Percentiles rank a stretch among this genome's conserved stretches.
Evolutionary conservation across 2,797 vertebrate genomes (phyloP).

Genomic region (Glossophaga mutica): DNA sequence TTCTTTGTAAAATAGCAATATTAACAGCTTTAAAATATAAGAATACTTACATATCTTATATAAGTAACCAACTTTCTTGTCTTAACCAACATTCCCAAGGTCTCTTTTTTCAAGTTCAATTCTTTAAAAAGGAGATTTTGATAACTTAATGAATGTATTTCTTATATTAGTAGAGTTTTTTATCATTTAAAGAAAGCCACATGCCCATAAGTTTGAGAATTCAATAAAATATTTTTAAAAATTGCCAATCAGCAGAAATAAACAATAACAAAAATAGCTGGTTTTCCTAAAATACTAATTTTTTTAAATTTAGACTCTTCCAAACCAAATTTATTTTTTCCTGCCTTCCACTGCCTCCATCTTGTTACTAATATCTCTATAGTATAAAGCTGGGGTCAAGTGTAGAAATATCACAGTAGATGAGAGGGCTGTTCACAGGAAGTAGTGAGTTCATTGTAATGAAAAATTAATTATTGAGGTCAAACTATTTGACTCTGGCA

Average conservation of each 20-base stretch:
- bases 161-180: background rate
- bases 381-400: background rate
- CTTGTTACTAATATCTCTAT: background rate
- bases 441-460: background rate
- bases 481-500: background rate
- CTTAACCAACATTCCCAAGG: background rate
- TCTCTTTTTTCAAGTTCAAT: background rate
- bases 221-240: background rate
- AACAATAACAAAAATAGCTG: background rate
- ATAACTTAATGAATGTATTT: background rate
- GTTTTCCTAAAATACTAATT: background rate
- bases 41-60: background rate
- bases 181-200: conserved; percentile 27
- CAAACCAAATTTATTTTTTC: background rate
- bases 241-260: background rate
- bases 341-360: background rate
- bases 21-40: conserved; percentile 62
- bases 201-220: background rate
- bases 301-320: background rate
- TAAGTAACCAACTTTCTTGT: background rate
- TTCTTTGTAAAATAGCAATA: conserved; percentile 44
- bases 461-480: background rate
- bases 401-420: background rate
- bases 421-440: background rate
- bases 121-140: background rate